A percentile compares a stretch with the other conserved stretches of the same genome.
Evolutionary conservation across 2,113 vertebrate species (phyloP).

Genomic region (Falcunculus frontatus): DNA sequence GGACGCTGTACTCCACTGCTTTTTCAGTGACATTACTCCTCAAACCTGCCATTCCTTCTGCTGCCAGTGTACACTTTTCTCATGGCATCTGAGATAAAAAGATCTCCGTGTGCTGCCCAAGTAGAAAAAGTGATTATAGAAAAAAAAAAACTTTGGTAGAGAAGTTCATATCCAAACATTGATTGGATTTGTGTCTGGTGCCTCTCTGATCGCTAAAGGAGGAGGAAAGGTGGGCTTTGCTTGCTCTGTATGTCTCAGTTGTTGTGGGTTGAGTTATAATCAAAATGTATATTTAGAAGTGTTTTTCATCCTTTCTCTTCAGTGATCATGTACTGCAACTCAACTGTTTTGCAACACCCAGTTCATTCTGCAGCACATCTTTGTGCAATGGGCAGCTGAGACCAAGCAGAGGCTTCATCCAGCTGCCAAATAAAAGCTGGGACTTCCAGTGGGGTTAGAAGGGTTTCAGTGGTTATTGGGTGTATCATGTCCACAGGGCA

Average conservation of each 20-base stretch:
- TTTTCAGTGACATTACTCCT: background rate
- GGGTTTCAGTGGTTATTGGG: background rate
- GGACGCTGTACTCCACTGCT: background rate
- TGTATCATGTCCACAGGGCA: background rate
- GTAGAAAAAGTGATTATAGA: background rate
- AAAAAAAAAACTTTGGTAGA: background rate
- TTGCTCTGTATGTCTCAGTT: rapidly evolving
- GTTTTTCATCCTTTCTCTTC: background rate
- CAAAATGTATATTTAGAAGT: background rate
- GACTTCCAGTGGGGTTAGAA: background rate
- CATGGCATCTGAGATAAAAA: background rate
- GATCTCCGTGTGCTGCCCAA: background rate
- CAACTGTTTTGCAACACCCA: background rate
- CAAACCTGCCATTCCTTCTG: background rate
- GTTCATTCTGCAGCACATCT: background rate
- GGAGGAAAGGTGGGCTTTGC: background rate
- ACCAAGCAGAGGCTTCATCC: background rate
- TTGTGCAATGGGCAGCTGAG: rapidly evolving
- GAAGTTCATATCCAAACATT: background rate
- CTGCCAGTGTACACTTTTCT: background rate
- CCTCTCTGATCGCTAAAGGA: background rate
- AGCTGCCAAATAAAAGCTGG: background rate
- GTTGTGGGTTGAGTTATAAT: background rate
- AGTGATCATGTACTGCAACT: background rate
- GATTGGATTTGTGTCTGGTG: background rate